A percentile compares a stretch with the other conserved stretches of the same genome.
Conservation (phyloP, 1,140 invertebrate species). For the Papilio dardanus region DNA sequence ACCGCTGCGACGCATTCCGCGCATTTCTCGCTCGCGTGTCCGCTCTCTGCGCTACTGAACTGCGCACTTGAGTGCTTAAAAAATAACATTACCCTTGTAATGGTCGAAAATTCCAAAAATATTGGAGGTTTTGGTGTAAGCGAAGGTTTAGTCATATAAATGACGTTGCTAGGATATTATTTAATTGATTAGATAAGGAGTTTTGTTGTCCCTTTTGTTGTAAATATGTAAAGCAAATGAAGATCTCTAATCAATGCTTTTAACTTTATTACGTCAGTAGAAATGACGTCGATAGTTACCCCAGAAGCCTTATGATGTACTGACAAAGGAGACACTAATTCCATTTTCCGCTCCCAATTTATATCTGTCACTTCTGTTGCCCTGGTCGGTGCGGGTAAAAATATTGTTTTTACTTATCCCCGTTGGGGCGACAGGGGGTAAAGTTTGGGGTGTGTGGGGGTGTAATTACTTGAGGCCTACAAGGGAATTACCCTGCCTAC, state of each 20-base stretch:
- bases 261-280: not conserved
- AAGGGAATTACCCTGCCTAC: constrained; percentile 58
- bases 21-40: constrained; percentile 51
- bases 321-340: constrained; percentile 63
- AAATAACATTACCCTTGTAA: not conserved
- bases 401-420: constrained; percentile 78
- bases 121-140: not conserved
- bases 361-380: constrained; percentile 75
- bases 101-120: not conserved
- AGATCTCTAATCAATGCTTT: too few relatives aligned
- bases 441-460: constrained; percentile 44
- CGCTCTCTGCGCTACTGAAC: constrained; percentile 16
- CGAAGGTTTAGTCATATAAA: too few relatives aligned
- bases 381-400: constrained; percentile 68
- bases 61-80: constrained; percentile 9
- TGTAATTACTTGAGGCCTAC: constrained; percentile 70
- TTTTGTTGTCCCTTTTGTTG: too few relatives aligned
- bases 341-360: constrained; percentile 70
- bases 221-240: too few relatives aligned
- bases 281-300: not conserved
- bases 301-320: constrained; percentile 46
- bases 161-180: too few relatives aligned
- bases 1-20: constrained; percentile 52
- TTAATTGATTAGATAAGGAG: too few relatives aligned
- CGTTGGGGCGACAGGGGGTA: constrained; percentile 44